Conservation (phyloP, 2,113 vertebrate species). For the Tapirus terrestris region DNA sequence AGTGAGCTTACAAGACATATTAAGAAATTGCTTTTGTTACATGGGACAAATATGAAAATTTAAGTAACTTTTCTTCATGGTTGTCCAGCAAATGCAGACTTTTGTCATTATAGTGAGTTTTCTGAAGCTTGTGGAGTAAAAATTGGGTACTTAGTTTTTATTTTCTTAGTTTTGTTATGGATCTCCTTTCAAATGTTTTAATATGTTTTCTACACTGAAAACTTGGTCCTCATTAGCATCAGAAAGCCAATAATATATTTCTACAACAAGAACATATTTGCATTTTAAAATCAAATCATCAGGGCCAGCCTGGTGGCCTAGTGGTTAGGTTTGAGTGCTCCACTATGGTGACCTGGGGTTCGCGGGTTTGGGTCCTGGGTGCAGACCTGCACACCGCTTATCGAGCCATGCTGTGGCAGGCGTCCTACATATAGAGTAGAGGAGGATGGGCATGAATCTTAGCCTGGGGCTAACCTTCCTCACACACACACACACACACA, state of each 20-base stretch:
- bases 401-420: no score
- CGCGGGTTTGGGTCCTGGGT: no score
- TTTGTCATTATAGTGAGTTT: neutral
- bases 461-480: no score
- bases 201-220: neutral
- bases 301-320: no score
- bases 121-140: neutral
- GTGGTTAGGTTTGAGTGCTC: no score
- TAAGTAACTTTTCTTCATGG: neutral
- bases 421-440: no score
- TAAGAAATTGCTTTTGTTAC: neutral
- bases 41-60: neutral
- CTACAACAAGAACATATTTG: neutral
- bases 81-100: neutral
- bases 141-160: slow-evolving; percentile 28
- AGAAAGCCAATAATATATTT: neutral
- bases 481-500: no score
- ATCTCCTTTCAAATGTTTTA: neutral
- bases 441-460: no score
- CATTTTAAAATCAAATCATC: neutral
- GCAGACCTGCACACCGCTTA: no score
- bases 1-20: neutral
- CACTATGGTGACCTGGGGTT: no score
- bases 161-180: slow-evolving; percentile 1
- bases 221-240: neutral